Base-by-base conservation (phyloP, 2,113 vertebrate species). In the Neotoma lepida region DNA sequence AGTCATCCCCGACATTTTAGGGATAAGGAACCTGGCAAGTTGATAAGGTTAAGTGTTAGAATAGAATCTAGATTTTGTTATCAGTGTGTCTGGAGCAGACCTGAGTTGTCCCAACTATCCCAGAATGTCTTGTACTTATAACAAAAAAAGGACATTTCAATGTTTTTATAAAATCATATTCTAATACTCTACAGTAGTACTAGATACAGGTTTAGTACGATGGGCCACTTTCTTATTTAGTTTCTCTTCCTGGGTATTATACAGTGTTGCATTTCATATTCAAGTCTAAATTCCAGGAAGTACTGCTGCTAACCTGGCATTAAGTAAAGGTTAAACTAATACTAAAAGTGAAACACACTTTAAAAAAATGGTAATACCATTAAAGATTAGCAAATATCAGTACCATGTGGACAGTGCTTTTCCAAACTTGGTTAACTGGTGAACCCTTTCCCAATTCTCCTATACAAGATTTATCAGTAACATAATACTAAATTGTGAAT, bases 351-450 rank as follows among this genome's bases (percentile, higher is more conserved):
- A 6, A 84, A 88, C 35, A 58, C 4, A 10, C 13, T 73, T 88
- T 87, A 82, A 39, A 88, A 74, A 24, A 46, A 61, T 41, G 39
- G 28, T 68, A 63, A 14, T 71, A 58, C 6, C 41, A 74, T 63
- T 73, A 84, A 91, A 91, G 28, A 41, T 95, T 35, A 85, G n/a
- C 18, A 82, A 96, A 58, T 91, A 82, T 94, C 92, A 89, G 46
- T 39, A 61, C 18, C 13, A 2, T 91, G 30, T n/a, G 35, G 33
- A 70, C 46, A 46, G 14, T 28, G 26, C 14, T 39, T 93, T 56
- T 81, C 41, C 18, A 88, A 91, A 91, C 41, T 86, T n/a, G 44
- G 33, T 81, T 81, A 76, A 93, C 44, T 41, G 64, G 46, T 39
- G 87, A 95, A 87, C 22, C 61, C 15, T 74, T 86, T 81, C 33